Evolutionary conservation across 1,140 invertebrate genomes (phyloP), one percentile per base, ranked within the genome.

Genomic region (Ceratina japonica): DNA sequence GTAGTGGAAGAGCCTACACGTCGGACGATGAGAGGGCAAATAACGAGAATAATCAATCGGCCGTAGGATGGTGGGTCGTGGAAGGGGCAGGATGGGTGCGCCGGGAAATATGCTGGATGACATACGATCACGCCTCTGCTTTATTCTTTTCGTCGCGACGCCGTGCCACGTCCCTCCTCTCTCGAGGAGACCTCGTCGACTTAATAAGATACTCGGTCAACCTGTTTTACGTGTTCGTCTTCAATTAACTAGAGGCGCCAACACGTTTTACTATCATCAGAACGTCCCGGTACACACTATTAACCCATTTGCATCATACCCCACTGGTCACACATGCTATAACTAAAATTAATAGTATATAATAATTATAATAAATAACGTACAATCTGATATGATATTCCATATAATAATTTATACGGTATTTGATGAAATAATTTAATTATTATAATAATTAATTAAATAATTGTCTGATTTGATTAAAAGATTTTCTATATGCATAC

Each of bases 41-140:
- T 79, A 82, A 82, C 75, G 64, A 80, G 69, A 69, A 86, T 86
- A 86, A 86, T 86, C 81, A 86, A 81, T 86, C 73, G 79, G 31
- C 44, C 85, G 82, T 87, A 81, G 82, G 85, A 87, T 65, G 84
- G 61, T 3, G 20, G 22, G 52, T 81, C 75, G 63, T 79, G 81
- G 69, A 64, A 62, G 63, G 74, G 77, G 84, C 85, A 87, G 82
- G 86, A 87, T 87, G 86, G 86, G 86, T 79, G 86, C 72, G 85
- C 70, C 86, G 59, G 82, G 63, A 84, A 86, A 84, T 87, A 84
- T 82, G 73, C 72, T 22, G 68, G 22, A 79, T 82, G 80, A 86
- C 72, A 72, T 80, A 73, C 51, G 62, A 44, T 52, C 51, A 83
- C 83, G 77, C 83, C 83, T 85, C 82, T 81, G 78, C 76, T 27